phyloP scores from a whole-genome alignment of 2,888 invertebrate species.

The Clivina fossor region DNA sequence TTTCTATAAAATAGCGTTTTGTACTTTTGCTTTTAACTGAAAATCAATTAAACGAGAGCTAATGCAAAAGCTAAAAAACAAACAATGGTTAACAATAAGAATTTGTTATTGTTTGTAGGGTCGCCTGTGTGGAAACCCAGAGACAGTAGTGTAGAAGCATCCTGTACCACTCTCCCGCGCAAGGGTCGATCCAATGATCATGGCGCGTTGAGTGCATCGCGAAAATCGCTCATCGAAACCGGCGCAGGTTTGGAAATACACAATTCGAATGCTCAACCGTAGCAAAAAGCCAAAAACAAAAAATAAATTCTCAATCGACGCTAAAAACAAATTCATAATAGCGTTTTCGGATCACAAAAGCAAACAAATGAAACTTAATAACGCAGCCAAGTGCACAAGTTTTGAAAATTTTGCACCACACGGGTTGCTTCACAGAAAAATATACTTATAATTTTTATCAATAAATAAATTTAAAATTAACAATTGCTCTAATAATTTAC shows the following conservation, averaged over 20 bases:
- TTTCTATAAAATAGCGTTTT: no score
- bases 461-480: no score
- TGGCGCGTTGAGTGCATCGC: constrained; percentile 59
- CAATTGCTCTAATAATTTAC: no score
- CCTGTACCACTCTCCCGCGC: constrained; percentile 62
- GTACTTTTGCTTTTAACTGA: no score
- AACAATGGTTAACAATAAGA: no score
- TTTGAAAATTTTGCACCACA: not conserved
- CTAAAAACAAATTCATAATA: constrained; percentile 4
- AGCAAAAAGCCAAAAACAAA: constrained; percentile 37
- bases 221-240: constrained; percentile 61
- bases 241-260: constrained; percentile 53
- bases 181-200: constrained; percentile 60
- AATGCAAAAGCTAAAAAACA: constrained; percentile 16
- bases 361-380: constrained; percentile 10
- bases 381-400: constrained; percentile 24
- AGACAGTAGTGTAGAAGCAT: constrained; percentile 70
- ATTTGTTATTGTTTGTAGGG: constrained; percentile 73
- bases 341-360: no score
- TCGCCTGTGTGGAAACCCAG: constrained; percentile 99
- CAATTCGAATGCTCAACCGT: constrained; percentile 51
- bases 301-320: constrained; percentile 4
- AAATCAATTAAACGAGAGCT: constrained; percentile 20
- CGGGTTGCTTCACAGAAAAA: no score
- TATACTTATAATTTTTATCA: no score